Conservation (phyloP, 2,113 vertebrate species). For the Crotophaga sulcirostris region DNA sequence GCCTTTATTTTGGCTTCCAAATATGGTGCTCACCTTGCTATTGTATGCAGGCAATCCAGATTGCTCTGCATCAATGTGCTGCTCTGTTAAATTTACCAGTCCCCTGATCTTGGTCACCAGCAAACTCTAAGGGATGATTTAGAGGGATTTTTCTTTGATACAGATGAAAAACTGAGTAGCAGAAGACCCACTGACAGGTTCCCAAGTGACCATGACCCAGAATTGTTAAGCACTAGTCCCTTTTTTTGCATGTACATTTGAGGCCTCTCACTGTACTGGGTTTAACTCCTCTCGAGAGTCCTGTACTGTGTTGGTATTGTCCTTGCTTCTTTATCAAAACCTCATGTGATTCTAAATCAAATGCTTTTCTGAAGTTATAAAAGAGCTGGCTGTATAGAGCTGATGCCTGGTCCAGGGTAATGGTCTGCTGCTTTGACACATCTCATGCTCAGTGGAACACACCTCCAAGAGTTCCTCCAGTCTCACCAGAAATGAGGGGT, state of each 20-base stretch:
- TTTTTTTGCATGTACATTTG: not conserved
- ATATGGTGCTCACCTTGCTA: not conserved
- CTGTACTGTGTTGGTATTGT: not conserved
- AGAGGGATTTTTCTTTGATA: not conserved
- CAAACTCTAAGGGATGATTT: not conserved
- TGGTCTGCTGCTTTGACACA: not conserved
- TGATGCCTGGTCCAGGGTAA: not conserved
- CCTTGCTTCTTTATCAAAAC: not conserved
- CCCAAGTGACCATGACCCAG: not conserved
- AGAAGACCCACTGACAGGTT: not conserved
- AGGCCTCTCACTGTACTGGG: rapidly evolving
- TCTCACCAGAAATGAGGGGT: not conserved
- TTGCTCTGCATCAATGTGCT: not conserved
- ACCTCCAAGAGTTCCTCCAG: not conserved
- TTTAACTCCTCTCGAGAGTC: not conserved
- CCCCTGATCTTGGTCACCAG: not conserved
- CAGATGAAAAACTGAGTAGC: not conserved
- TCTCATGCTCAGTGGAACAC: not conserved
- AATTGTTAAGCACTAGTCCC: not conserved
- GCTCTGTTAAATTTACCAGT: not conserved
- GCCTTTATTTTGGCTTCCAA: not conserved
- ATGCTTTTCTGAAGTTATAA: not conserved
- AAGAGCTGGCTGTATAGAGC: not conserved
- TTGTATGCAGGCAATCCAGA: not conserved
- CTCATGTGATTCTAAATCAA: not conserved